A percentile compares a stretch with the other conserved stretches of the same genome.
These are phyloP conservation scores for Carollia perspicillata DNA, from an alignment of 2,113 vertebrate genomes.

Conservation along the genomic window DNA sequence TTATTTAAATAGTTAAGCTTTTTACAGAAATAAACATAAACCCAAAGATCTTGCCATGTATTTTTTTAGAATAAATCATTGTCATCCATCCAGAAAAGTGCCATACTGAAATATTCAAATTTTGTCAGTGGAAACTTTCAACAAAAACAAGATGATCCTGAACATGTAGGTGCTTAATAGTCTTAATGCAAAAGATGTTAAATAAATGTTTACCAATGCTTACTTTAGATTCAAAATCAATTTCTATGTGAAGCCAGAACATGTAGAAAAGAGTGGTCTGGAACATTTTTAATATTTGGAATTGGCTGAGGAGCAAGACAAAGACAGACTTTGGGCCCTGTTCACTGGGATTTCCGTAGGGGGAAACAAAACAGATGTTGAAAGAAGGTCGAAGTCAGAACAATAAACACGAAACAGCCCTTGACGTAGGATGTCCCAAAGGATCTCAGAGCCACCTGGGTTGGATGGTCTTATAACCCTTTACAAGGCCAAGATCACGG, in stretches of 20 bases:
- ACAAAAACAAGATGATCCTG: conserved; percentile 29
- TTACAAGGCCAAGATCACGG: not conserved
- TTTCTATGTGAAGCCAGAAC: not conserved
- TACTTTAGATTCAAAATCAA: conserved; percentile 22
- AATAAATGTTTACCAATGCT: conserved; percentile 43
- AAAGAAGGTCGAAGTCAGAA: not conserved
- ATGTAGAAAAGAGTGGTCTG: not conserved
- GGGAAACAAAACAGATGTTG: not conserved
- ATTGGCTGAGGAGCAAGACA: not conserved
- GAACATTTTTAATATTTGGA: not conserved
- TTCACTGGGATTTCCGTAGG: not conserved
- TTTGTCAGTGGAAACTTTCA: conserved; percentile 25
- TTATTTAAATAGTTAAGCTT: conserved; percentile 8
- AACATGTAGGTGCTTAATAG: not conserved
- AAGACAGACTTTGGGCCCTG: not conserved
- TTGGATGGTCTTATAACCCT: not conserved
- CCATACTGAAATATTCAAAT: conserved; percentile 25
- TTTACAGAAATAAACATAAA: conserved; percentile 27
- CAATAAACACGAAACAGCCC: accelerated
- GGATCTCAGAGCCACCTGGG: not conserved
- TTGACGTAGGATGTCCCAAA: not conserved
- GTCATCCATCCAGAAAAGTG: not conserved
- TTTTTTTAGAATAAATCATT: conserved; percentile 41
- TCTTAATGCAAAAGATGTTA: conserved; percentile 24
- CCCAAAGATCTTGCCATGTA: not conserved